Percentiles rank a stretch among this genome's conserved stretches.
Evolutionary conservation across 2,888 invertebrate genomes (phyloP).

Genomic region (Caenorhabditis sp.): DNA sequence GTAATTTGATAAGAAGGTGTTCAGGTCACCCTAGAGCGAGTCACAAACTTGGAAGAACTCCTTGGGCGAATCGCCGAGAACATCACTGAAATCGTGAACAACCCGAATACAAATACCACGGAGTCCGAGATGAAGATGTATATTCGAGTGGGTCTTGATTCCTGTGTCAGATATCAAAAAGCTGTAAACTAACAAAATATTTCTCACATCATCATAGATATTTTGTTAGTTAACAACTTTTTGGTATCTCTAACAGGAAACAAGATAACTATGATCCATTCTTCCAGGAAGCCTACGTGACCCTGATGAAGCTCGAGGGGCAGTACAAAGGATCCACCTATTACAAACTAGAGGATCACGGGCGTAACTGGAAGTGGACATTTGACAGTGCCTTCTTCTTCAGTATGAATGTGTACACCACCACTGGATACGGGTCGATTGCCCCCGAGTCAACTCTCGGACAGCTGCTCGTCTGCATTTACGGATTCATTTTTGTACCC

Average conservation of each 20-base stretch:
- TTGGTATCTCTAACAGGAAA: too few species aligned
- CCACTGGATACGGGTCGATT: conserved; percentile 75
- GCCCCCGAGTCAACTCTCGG: conserved; percentile 68
- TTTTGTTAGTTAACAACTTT: too few species aligned
- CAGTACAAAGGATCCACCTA: conserved; percentile 70
- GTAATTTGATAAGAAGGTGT: conserved; percentile 28
- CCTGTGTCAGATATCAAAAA: too few species aligned
- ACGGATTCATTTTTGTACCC: conserved; percentile 73
- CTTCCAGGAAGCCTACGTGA: conserved; percentile 66
- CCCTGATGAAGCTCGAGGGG: conserved; percentile 52
- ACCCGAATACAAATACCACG: conserved; percentile 53
- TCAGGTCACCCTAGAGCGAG: conserved; percentile 47
- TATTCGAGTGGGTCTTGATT: conserved; percentile 36
- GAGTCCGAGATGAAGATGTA: conserved; percentile 53
- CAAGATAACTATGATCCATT: too few species aligned
- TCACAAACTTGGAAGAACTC: conserved; percentile 47
- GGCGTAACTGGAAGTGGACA: conserved; percentile 71
- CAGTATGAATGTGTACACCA: conserved; percentile 74
- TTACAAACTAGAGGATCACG: conserved; percentile 69
- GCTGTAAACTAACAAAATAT: too few species aligned
- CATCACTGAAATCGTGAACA: conserved; percentile 55
- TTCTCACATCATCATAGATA: too few species aligned
- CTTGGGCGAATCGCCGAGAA: conserved; percentile 44
- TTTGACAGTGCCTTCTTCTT: conserved; percentile 74
- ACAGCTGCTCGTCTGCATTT: conserved; percentile 64